Evolutionary conservation across 1,140 invertebrate genomes (phyloP).

Genomic region (Cyrtorhinus lividipennis): DNA sequence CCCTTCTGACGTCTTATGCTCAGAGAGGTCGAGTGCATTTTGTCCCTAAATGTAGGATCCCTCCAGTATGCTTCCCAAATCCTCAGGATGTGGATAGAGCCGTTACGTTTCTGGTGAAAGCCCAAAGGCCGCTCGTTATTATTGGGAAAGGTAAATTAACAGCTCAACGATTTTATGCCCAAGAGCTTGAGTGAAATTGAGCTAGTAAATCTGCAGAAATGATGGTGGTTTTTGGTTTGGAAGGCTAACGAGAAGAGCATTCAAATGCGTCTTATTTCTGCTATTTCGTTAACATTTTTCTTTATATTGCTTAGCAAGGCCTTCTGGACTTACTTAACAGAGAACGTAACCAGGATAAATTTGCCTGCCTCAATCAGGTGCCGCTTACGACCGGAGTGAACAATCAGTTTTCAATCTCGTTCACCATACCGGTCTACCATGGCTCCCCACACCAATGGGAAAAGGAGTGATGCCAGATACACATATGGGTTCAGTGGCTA

Average conservation of each 20-base stretch:
- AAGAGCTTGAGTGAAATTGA: no score
- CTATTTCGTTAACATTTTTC: no score
- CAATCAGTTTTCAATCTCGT: constrained; percentile 52
- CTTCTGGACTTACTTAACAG: no score
- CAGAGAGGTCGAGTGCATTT: constrained; percentile 31
- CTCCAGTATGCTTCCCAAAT: constrained; percentile 55
- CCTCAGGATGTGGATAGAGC: constrained; percentile 48
- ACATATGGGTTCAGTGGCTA: constrained; percentile 58
- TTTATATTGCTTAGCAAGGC: no score
- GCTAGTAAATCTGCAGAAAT: no score
- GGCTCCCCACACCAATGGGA: constrained; percentile 90
- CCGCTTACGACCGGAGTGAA: constrained; percentile 70
- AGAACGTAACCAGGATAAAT: no score
- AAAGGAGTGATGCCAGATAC: constrained; percentile 84
- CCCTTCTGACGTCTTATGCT: constrained; percentile 45
- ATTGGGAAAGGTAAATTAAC: constrained; percentile 67
- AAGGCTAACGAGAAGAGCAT: no score
- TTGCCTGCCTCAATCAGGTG: constrained; percentile 40
- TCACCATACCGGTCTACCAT: constrained; percentile 57
- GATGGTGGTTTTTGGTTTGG: no score
- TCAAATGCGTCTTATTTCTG: no score
- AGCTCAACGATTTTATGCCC: background rate
- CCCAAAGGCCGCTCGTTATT: constrained; percentile 72
- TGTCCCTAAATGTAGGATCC: constrained; percentile 35
- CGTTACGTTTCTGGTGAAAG: constrained; percentile 46